A percentile compares a stretch with the other conserved stretches of the same genome.
Evolutionary conservation across 1,140 invertebrate species (phyloP).

Genomic region (Lineus longissimus): DNA sequence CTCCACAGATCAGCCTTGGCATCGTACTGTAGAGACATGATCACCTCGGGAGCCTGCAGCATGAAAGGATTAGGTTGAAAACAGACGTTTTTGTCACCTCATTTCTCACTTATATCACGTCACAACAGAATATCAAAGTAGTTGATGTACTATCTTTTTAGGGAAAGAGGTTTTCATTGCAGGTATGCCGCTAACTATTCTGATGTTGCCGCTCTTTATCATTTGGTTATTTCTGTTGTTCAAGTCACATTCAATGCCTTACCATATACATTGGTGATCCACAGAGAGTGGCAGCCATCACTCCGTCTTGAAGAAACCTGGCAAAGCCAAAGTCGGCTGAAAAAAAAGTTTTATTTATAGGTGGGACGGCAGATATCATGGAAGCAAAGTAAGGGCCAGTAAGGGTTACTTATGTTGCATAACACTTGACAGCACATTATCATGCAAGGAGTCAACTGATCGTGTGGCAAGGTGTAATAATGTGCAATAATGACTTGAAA

Average conservation of each 20-base stretch:
- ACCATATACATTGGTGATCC: conserved; percentile 99
- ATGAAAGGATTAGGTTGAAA: conserved; percentile 11
- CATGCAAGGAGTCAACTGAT: no score
- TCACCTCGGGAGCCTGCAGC: conserved; percentile 91
- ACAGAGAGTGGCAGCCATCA: conserved; percentile 98
- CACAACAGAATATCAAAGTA: no score
- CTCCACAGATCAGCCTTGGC: conserved; percentile 99
- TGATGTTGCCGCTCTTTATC: no score
- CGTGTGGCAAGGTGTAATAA: no score
- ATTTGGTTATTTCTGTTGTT: no score
- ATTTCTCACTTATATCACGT: not conserved
- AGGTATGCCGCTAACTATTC: no score
- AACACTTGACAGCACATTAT: no score
- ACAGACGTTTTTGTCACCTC: not conserved
- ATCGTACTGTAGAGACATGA: conserved; percentile 98
- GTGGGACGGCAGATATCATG: not conserved
- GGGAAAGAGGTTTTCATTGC: no score
- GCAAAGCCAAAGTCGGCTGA: conserved; percentile 99
- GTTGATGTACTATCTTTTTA: no score
- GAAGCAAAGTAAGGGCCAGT: no score
- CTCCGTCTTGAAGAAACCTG: conserved; percentile 94
- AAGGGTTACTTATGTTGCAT: no score
- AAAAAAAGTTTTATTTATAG: conserved; percentile 37
- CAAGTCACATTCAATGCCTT: conserved; percentile 26
- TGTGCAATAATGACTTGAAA: no score